Percentiles rank a stretch among this genome's conserved stretches.
phyloP scores from a whole-genome alignment of 2,888 invertebrate genomes.

The Drosophila histrio region DNA sequence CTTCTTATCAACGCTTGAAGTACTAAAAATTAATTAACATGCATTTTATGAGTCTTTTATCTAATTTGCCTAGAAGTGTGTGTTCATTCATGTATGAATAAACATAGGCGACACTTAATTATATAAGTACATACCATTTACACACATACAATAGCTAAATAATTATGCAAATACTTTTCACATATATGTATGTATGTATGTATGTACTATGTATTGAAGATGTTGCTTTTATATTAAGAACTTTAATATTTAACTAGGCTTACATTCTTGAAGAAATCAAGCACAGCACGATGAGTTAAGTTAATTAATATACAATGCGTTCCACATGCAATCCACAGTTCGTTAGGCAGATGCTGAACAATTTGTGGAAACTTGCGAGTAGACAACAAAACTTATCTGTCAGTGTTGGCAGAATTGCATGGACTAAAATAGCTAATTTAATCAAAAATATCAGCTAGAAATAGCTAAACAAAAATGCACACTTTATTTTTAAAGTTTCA shows the following conservation, averaged over 20 bases:
- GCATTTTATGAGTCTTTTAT: constrained; percentile 3
- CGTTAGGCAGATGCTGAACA: constrained; percentile 5
- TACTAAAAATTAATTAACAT: not conserved
- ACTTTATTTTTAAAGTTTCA: no score
- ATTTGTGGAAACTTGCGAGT: constrained; percentile 1
- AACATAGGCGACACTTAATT: not conserved
- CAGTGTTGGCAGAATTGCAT: no score
- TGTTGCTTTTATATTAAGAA: not conserved
- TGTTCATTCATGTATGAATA: not conserved
- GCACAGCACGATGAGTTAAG: not conserved
- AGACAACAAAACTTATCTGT: constrained; percentile 10
- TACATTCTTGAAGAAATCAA: not conserved
- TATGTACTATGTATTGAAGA: not conserved
- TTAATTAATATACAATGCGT: constrained; percentile 12
- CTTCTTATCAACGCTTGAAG: not conserved
- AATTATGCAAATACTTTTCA: not conserved
- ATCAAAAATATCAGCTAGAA: no score
- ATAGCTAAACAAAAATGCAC: no score
- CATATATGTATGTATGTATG: not conserved
- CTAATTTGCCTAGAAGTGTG: constrained; percentile 5
- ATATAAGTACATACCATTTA: not conserved
- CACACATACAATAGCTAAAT: not conserved
- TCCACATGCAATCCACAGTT: constrained; percentile 7
- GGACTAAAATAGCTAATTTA: no score
- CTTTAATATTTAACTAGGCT: not conserved